Evolutionary conservation across 2,113 vertebrate genomes (phyloP), one percentile per base, ranked within the genome.

Genomic region (Phalacrocorax carbo): DNA sequence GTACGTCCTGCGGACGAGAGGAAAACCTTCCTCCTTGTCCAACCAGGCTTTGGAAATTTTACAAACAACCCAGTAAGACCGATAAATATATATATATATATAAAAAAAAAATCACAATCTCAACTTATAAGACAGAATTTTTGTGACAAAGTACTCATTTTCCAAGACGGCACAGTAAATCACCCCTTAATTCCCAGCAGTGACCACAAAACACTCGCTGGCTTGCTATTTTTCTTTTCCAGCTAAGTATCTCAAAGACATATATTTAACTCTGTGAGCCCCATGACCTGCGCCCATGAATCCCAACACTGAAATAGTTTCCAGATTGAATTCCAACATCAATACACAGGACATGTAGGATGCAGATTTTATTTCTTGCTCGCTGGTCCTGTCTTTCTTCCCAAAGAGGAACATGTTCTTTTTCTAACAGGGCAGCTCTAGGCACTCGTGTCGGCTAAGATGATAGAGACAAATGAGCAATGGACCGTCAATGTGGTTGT

Each of bases 131-230:
- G 34, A 16, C 32, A 23, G 21, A 62, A 5, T 10, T 78, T 73
- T 68, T 66, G 81, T 49, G 48, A 64, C 26, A 64, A 62, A 51
- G 51, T 8, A 44, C 18, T 78, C 42, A 5, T n/a, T n/a, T 79
- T 60, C 46, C n/a, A 13, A 78, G 44, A 18, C 7, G 77, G 79
- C 78, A 57, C 65, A 62, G 88, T 57, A 42, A 79, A 61, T n/a
- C 77, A 70, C 14, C 91, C 94, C 62, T 68, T 61, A 82, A 40
- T 76, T 86, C 54, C 34, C 80, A 91, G 75, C 30, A 64, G n/a
- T 7, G 62, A 76, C 48, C 40, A 30, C 22, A 9, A 55, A 44
- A 19, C 32, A 7, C 65, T n/a, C 23, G 10, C 65, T 32, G 51
- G 17, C 36, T 92, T 78, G 54, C 36, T 62, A 20, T 23, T 69